These are phyloP conservation scores for Machimus atricapillus DNA, from an alignment of 2,888 invertebrate genomes.

Conservation along the genomic window DNA sequence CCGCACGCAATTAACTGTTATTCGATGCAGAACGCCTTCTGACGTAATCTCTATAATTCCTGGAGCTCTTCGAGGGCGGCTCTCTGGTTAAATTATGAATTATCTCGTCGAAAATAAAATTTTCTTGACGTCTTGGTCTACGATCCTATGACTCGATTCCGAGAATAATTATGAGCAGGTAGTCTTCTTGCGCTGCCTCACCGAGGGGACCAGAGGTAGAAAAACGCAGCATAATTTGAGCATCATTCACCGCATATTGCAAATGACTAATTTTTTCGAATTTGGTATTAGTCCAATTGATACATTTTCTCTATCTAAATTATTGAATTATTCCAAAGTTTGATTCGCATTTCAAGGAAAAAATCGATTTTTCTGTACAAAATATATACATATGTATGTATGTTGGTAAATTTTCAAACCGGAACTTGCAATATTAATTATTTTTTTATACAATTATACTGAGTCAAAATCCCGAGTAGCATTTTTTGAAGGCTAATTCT, in stretches of 20 bases:
- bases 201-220: neutral
- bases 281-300: neutral
- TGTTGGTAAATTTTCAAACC: too few relatives aligned
- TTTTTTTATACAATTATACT: too few relatives aligned
- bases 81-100: neutral
- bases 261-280: neutral
- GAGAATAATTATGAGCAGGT: neutral
- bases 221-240: neutral
- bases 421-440: too few relatives aligned
- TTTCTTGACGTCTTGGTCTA: neutral
- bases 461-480: too few relatives aligned
- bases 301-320: neutral
- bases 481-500: too few relatives aligned
- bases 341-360: too few relatives aligned
- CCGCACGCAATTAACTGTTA: slow-evolving; percentile 28
- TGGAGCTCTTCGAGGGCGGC: neutral
- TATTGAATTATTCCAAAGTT: too few relatives aligned
- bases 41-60: slow-evolving; percentile 7
- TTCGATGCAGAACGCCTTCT: slow-evolving; percentile 7
- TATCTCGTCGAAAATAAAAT: neutral
- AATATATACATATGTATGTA: too few relatives aligned
- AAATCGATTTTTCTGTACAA: too few relatives aligned
- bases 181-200: neutral
- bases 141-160: neutral
- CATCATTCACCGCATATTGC: neutral